Evolutionary conservation across 2,113 vertebrate species (phyloP).

Genomic region (Atherinomorus stipes): DNA sequence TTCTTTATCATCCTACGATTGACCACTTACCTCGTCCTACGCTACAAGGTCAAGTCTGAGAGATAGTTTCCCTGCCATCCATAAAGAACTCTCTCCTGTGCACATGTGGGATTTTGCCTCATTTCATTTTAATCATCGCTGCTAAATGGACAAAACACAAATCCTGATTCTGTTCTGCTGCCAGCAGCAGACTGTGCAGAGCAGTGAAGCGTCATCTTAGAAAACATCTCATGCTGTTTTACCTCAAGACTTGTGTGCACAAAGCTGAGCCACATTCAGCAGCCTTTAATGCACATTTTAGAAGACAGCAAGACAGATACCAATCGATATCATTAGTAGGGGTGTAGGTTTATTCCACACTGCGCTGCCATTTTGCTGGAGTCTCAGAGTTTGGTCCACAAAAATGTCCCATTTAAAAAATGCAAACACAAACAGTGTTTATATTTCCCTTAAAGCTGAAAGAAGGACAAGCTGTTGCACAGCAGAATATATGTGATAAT

Average conservation of each 20-base stretch:
- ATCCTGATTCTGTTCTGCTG: constrained; percentile 22
- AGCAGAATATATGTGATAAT: not conserved
- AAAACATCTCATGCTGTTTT: constrained; percentile 40
- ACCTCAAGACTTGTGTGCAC: constrained; percentile 51
- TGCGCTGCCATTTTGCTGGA: constrained; percentile 6
- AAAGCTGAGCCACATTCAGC: constrained; percentile 26
- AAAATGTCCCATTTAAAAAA: constrained; percentile 1
- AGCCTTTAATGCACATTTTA: constrained; percentile 6
- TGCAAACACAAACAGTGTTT: constrained; percentile 35
- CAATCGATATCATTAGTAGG: not conserved
- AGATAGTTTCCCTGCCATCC: constrained; percentile 80
- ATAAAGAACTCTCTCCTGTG: constrained; percentile 1
- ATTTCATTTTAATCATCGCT: constrained; percentile 33
- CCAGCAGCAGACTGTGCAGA: not conserved
- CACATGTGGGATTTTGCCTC: constrained; percentile 28
- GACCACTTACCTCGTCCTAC: constrained; percentile 92
- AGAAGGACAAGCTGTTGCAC: constrained; percentile 26
- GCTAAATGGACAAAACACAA: constrained; percentile 40
- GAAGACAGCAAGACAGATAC: not conserved
- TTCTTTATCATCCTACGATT: constrained; percentile 93
- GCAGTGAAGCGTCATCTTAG: constrained; percentile 7
- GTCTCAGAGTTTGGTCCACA: not conserved
- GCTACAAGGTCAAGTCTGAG: constrained; percentile 94
- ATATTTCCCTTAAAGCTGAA: not conserved
- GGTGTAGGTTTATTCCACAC: constrained; percentile 5